Base-by-base conservation (phyloP, 2,797 vertebrate genomes). In the Onychomys leucogaster region DNA sequence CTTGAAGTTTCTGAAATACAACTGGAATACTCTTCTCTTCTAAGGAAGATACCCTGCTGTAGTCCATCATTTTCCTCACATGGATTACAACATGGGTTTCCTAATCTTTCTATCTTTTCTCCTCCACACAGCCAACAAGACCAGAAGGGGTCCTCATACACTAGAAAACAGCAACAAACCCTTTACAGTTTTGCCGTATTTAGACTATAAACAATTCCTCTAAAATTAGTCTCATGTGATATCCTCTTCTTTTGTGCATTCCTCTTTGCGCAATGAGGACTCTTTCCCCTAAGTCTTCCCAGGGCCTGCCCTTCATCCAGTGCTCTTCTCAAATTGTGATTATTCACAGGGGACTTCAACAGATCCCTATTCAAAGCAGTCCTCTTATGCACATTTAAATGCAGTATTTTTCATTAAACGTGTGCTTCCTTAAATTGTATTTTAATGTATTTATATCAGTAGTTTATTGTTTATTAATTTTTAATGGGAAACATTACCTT, bases 401-500 rank as follows among this genome's bases (percentile, higher is more conserved):
- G 11, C 17, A 57, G 11, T 75, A 46, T 81, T 90, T 94, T 94
- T 75, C 76, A 85, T 96, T 81, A 76, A 93, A 71, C 3, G 78
- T 43, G 67, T 3, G 7, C 61, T 83, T 6, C 34, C 63, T 97
- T 52, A 94, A 94, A 88, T 71, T 92, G 67, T 76, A 90, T 78
- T 94, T 65, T 77, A 90, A 90, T 85, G 12, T n/a, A 23, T 85
- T 73, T 92, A 73, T 77, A 55, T 84, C 41, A 78, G 87, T 49
- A 67, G 89, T 61, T 61, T 55, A 90, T 34, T 91, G 63, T 91
- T 61, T 34, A 73, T 84, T 69, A 23, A 84, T 55, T 86, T 95
- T 92, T 92, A 91, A 87, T 71, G 84, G 41, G 65, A 92, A 94
- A 86, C 84, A 82, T 87, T 89, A 46, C 75, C 84, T 96, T 5